Base-by-base conservation (phyloP, 2,113 vertebrate species). In the Salvelinus fontinalis region DNA sequence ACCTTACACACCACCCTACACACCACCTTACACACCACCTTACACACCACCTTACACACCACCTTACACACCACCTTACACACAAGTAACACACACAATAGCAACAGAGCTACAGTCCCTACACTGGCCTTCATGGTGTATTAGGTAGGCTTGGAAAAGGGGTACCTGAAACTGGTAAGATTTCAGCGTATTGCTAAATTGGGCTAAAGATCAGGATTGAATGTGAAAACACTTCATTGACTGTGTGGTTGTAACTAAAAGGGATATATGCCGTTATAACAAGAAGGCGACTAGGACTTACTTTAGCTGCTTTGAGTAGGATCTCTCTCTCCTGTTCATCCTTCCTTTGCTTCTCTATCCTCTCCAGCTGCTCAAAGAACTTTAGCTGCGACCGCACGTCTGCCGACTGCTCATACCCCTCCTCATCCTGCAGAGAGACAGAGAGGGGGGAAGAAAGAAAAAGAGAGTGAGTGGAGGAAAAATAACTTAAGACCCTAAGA, bases 341-440 rank as follows among this genome's bases (percentile, higher is more conserved):
- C 76, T 96, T 96, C 84, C 94, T 93, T 89, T 96, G 95, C 88
- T 96, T 97, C 90, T 96, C 95, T 1, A 96, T 92, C 81, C 93
- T 92, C 75, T 97, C 95, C 89, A 96, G 81, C 88, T 97, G 96
- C 65, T 97, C 96, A 70, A 97, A 96, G 91, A 97, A 96, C 83
- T 94, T 95, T 0, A 97, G 84, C 81, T 97, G 95, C 4, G 95
- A 92, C 34, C 95, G 93, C 75, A 95, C 95, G 48, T 97, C 95
- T 76, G 93, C 93, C 29, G 94, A 87, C 85, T 95, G 95, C 48
- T 95, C 95, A 0, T 93, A 94, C 89, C 91, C 93, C 49, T 95
- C 94, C 2, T 95, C 93, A 1, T 96, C 95, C 95, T 71, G 44
- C 13, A 73, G 67, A 71, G 64, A 44, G 24, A 64, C 20, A 74